These are phyloP conservation scores for Urocitellus parryii DNA, from an alignment of 2,113 vertebrate genomes.

Conservation along the genomic window DNA sequence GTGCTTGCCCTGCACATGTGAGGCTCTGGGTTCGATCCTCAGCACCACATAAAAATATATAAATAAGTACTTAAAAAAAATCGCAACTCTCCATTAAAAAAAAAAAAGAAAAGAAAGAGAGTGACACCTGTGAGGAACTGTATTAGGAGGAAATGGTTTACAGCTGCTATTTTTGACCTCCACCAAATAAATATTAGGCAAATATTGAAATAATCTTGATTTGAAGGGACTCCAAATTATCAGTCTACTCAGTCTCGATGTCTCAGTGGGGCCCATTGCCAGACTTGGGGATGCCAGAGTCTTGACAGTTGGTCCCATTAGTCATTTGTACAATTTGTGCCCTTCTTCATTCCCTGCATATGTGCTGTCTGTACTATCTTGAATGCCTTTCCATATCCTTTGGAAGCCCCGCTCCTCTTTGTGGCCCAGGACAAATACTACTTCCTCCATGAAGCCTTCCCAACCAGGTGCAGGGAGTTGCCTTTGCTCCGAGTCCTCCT, in stretches of 20 bases:
- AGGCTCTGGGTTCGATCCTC: no score
- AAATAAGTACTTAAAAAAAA: no score
- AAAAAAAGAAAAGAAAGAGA: background rate
- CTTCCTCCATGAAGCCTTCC: background rate
- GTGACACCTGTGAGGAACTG: background rate
- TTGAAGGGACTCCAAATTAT: slow-evolving; percentile 13
- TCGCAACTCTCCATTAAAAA: no score
- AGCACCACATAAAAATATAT: no score
- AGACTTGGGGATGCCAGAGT: background rate
- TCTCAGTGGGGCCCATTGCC: background rate
- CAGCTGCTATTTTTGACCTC: background rate
- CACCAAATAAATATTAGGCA: background rate
- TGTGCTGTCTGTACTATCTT: background rate
- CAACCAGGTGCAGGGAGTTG: background rate
- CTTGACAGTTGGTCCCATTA: background rate
- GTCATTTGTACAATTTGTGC: background rate
- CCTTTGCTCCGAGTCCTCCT: background rate
- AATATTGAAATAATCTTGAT: background rate
- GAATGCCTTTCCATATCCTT: background rate
- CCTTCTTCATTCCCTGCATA: background rate
- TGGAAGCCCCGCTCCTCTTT: background rate
- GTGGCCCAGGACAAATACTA: background rate
- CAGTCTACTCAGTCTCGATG: background rate
- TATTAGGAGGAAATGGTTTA: background rate
- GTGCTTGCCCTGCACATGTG: no score